Percentiles rank a stretch among this genome's conserved stretches.
Conservation (phyloP, 2,888 invertebrate species). For the Galerucella pusilla region DNA sequence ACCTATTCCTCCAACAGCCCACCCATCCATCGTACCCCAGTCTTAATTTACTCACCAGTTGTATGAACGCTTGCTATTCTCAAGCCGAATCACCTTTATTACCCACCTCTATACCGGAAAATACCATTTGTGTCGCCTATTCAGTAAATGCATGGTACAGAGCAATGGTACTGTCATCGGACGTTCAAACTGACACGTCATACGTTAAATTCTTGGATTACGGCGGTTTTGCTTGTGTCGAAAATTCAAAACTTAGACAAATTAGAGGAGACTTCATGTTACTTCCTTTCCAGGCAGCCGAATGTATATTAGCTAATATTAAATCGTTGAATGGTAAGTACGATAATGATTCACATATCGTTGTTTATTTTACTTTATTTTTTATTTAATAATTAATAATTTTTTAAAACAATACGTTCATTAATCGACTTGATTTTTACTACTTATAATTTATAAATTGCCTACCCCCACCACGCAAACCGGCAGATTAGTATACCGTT, state of each 20-base stretch:
- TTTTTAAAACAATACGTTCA: too few relatives aligned
- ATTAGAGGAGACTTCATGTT: constrained; percentile 94
- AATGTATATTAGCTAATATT: constrained; percentile 92
- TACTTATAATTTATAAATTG: too few relatives aligned
- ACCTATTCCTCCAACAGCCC: constrained; percentile 95
- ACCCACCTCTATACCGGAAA: constrained; percentile 83
- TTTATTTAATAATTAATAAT: too few relatives aligned
- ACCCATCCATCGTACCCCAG: constrained; percentile 93
- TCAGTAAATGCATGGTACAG: constrained; percentile 90
- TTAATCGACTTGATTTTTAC: too few relatives aligned
- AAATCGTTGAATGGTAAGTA: constrained; percentile 76
- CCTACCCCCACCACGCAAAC: too few relatives aligned
- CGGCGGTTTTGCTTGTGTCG: constrained; percentile 89
- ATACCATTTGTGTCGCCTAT: constrained; percentile 90
- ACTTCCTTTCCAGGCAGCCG: constrained; percentile 97
- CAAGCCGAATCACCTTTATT: constrained; percentile 82
- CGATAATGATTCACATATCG: too few relatives aligned
- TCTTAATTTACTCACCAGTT: constrained; percentile 81
- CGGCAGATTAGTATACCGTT: too few relatives aligned
- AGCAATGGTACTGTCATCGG: constrained; percentile 77
- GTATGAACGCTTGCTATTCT: constrained; percentile 86
- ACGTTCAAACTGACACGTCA: constrained; percentile 77
- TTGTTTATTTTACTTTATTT: too few relatives aligned
- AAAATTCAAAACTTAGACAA: constrained; percentile 84
- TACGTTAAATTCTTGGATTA: constrained; percentile 93